phyloP scores from a whole-genome alignment of 2,797 vertebrate species.

The Molossus alvarezi region DNA sequence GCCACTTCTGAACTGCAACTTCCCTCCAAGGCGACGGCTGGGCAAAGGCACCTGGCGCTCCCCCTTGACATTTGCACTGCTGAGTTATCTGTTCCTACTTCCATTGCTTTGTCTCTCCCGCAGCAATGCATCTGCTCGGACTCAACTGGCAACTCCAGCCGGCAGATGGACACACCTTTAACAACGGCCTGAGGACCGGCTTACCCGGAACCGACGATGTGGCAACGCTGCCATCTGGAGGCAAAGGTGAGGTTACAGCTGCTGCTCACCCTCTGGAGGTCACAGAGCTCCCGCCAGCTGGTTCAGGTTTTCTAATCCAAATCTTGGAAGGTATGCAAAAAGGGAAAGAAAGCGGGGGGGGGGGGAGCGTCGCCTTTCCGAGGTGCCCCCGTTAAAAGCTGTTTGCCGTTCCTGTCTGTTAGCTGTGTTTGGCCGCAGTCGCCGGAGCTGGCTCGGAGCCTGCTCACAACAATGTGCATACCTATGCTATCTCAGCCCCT shows the following conservation, averaged over 20 bases:
- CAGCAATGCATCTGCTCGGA: constrained; percentile 98
- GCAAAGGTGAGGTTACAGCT: constrained; percentile 94
- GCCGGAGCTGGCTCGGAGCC: not conserved
- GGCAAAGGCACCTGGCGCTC: constrained; percentile 61
- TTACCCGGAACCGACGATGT: constrained; percentile 95
- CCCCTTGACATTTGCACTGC: constrained; percentile 65
- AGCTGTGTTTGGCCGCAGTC: constrained; percentile 57
- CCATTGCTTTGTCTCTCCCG: constrained; percentile 89
- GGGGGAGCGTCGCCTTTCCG: not conserved
- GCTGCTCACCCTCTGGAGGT: constrained; percentile 78
- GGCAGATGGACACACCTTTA: constrained; percentile 96
- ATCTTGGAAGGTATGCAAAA: constrained; percentile 72
- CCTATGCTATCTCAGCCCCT: not conserved
- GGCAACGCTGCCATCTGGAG: constrained; percentile 97
- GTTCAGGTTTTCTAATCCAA: constrained; percentile 68
- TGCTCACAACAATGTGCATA: not conserved
- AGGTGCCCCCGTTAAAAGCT: constrained; percentile 55
- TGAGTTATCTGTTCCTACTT: constrained; percentile 80
- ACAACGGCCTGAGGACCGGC: constrained; percentile 95
- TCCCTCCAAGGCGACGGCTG: constrained; percentile 3
- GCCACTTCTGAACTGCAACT: constrained; percentile 41
- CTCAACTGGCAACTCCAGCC: constrained; percentile 98
- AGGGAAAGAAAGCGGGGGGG: not conserved
- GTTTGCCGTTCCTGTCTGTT: constrained; percentile 76
- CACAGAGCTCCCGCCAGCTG: constrained; percentile 57